Base-by-base conservation (phyloP, 1,140 invertebrate species). In the Zaprionus vittiger region DNA sequence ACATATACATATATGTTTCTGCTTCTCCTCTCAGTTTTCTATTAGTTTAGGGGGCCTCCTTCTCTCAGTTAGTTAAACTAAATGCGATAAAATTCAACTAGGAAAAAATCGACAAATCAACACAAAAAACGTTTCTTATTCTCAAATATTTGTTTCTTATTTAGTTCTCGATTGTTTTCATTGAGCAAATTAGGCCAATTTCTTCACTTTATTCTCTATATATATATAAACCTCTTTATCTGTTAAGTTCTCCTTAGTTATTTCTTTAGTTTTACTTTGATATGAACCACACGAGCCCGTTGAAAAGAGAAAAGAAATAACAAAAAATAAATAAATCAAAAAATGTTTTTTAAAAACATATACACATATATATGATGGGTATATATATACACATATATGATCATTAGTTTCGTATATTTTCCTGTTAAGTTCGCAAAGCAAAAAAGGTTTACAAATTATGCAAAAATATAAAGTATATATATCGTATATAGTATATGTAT, bases 111-210 rank as follows among this genome's bases (percentile, higher is more conserved):
- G 47, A 24, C 22, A 52, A 52, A 22, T 15, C 1, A 44, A 65
- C 20, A 20, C 28, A 79, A 37, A 54, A 56, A 31, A 52, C 26
- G 54, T 26, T 69, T 31, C 67, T 62, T 67, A 22, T 31, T 60
- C 15, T 34, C 61, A 22, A 68, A 55, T 34, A 31, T 74, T n/a
- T 55, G 41, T 44, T 20, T 67, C 73, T 66, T 73, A 81, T 81
- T 61, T 74, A 66, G 5, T n/a, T 57, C 24, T 26, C 15, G 22
- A 56, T 56, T 56, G n/a, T 5, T 64, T 64, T 60, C 12, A 41
- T 87, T 86, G 83, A 86, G 83, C 83, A 86, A 86, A 83, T 87
- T 80, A 78, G 80, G 68, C 76, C 79, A 82, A 82, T 82, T 81
- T 28, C 63, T 61, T 57, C 65, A 22, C 56, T 77, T 57, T 57